A percentile compares a stretch with the other conserved stretches of the same genome.
These are phyloP conservation scores for Caenorhabditis sulstoni DNA, from an alignment of 2,888 invertebrate genomes.

Conservation along the genomic window DNA sequence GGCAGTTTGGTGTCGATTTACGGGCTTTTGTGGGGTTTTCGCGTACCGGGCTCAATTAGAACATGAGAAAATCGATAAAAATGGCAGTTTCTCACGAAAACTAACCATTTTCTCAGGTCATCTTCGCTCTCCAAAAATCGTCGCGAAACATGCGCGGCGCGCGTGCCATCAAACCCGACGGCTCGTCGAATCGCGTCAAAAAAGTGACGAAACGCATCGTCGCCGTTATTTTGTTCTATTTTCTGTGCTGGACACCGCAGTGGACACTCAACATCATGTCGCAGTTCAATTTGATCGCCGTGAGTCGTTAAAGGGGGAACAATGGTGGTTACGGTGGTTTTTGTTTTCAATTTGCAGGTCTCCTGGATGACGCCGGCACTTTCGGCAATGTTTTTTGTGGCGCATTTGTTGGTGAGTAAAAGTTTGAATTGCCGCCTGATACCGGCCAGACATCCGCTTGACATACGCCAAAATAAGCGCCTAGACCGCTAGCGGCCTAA, in stretches of 20 bases:
- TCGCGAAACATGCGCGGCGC: conserved; percentile 59
- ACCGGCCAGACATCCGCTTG: too few species aligned
- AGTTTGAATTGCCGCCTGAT: too few species aligned
- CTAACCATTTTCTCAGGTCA: conserved; percentile 65
- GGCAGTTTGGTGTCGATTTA: too few species aligned
- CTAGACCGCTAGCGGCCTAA: too few species aligned
- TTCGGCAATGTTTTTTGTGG: conserved; percentile 77
- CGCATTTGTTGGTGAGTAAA: conserved; percentile 73
- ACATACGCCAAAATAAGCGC: too few species aligned
- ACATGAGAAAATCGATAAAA: too few species aligned
- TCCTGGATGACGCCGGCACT: conserved; percentile 75
- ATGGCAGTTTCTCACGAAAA: too few species aligned
- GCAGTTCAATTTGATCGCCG: conserved; percentile 75
- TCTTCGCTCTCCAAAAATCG: conserved; percentile 66
- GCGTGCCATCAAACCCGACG: conserved; percentile 49
- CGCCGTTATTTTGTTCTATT: conserved; percentile 79
- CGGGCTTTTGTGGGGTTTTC: too few species aligned
- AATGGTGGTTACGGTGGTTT: neutral
- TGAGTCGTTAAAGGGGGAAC: neutral
- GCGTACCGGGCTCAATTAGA: too few species aligned
- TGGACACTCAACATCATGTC: conserved; percentile 78
- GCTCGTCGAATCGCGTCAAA: conserved; percentile 60
- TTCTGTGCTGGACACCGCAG: conserved; percentile 79
- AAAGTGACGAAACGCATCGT: conserved; percentile 78
- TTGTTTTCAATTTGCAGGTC: too few species aligned